These are phyloP conservation scores for Danaus plexippus DNA, from an alignment of 1,140 invertebrate genomes.

Conservation along the genomic window DNA sequence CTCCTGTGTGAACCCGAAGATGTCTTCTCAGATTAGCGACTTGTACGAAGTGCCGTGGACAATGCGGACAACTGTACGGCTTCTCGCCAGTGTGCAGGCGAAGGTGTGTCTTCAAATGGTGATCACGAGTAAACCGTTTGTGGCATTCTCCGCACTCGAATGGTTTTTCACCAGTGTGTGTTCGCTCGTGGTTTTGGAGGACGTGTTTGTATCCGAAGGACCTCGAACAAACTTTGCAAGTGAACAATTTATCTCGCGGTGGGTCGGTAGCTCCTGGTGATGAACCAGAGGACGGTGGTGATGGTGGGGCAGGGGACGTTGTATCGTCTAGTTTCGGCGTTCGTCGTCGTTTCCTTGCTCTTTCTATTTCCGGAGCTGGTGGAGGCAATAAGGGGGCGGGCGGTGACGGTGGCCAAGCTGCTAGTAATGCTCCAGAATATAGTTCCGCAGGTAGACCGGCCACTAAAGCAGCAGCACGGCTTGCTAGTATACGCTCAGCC, in stretches of 20 bases:
- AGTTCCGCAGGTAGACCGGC: constrained; percentile 63
- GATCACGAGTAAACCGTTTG: constrained; percentile 96
- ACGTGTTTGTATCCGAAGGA: constrained; percentile 96
- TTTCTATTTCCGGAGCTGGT: constrained; percentile 53
- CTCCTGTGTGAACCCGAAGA: constrained; percentile 94
- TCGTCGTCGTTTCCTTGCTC: constrained; percentile 66
- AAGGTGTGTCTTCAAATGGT: constrained; percentile 95
- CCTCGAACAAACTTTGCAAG: constrained; percentile 87
- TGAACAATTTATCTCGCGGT: constrained; percentile 86
- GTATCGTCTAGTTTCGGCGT: constrained; percentile 59
- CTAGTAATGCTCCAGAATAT: constrained; percentile 65
- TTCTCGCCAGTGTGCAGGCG: constrained; percentile 94
- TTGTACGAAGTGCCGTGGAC: constrained; percentile 93
- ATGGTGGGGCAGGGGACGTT: constrained; percentile 43
- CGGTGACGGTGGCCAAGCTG: constrained; percentile 61
- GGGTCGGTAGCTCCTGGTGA: constrained; percentile 69
- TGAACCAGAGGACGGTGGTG: constrained; percentile 62
- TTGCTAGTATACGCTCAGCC: constrained; percentile 62
- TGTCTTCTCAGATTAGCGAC: constrained; percentile 95
- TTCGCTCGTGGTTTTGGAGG: constrained; percentile 95
- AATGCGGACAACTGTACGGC: constrained; percentile 92
- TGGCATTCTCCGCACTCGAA: constrained; percentile 96
- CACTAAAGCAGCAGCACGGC: constrained; percentile 62
- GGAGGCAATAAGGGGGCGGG: constrained; percentile 58
- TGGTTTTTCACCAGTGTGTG: constrained; percentile 96